A percentile compares a stretch with the other conserved stretches of the same genome.
Evolutionary conservation across 2,113 vertebrate species (phyloP).

Genomic region (Channa argus): DNA sequence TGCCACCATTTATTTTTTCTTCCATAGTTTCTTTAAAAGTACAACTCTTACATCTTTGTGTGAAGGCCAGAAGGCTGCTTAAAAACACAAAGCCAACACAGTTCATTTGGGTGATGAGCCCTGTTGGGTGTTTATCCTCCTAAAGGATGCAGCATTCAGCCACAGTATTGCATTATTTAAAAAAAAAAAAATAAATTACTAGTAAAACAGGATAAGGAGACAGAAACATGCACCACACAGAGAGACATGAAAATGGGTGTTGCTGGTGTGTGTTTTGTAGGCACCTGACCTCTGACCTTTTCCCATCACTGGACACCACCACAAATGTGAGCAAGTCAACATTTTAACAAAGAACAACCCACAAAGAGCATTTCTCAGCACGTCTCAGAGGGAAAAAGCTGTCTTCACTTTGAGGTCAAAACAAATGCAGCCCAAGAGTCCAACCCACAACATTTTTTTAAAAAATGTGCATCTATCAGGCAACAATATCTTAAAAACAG

Average conservation of each 20-base stretch:
- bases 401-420: background rate
- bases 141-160: slow-evolving; percentile 1
- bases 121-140: background rate
- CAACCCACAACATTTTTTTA: no score
- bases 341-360: slow-evolving; percentile 30
- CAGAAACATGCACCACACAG: background rate
- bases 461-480: no score
- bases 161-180: background rate
- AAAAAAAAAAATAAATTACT: background rate
- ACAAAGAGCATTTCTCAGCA: slow-evolving; percentile 5
- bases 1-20: slow-evolving; percentile 35
- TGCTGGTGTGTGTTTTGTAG: slow-evolving; percentile 23
- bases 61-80: slow-evolving; percentile 25
- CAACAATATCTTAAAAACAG: no score
- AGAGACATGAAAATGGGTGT: slow-evolving; percentile 47
- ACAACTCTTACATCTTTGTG: background rate
- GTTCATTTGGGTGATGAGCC: background rate
- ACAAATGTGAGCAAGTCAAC: slow-evolving; percentile 29
- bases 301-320: slow-evolving; percentile 41
- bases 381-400: background rate
- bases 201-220: background rate
- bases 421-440: background rate
- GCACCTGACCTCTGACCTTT: slow-evolving; percentile 58
- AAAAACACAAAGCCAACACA: slow-evolving; percentile 5
- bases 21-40: slow-evolving; percentile 18